phyloP scores from a whole-genome alignment of 2,797 vertebrate species.

The Sebastes hubbsi region DNA sequence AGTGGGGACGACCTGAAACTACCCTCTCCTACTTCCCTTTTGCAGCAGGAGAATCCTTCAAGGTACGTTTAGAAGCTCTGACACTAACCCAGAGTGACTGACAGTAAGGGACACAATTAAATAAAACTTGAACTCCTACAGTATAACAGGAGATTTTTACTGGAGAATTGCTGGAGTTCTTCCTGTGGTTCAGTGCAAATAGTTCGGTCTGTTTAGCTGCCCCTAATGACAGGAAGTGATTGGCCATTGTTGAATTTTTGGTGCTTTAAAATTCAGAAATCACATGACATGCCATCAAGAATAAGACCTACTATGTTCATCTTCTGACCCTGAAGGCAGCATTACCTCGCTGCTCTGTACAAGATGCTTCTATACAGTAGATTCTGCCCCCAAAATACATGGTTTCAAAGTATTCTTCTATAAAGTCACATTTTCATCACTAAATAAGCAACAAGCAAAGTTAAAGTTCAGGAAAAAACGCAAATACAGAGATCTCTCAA shows the following conservation, averaged over 20 bases:
- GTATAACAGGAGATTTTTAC: not conserved
- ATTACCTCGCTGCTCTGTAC: not conserved
- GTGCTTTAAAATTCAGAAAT: not conserved
- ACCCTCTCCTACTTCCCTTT: slow-evolving; percentile 91
- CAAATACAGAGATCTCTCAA: too few species aligned
- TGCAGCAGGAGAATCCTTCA: slow-evolving; percentile 87
- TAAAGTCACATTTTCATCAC: not conserved
- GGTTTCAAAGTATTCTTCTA: not conserved
- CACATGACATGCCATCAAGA: not conserved
- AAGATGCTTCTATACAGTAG: not conserved
- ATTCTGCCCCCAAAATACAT: not conserved
- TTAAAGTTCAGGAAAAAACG: too few species aligned
- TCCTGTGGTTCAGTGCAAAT: too few species aligned
- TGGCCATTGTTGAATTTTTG: not conserved
- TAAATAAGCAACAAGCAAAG: not conserved
- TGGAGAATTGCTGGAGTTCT: not conserved
- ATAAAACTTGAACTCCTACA: not conserved
- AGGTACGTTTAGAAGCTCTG: slow-evolving; percentile 68
- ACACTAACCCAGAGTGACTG: not conserved
- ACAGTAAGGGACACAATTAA: not conserved
- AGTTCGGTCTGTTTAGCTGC: not conserved
- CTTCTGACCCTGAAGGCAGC: not conserved
- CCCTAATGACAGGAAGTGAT: not conserved
- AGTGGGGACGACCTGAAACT: slow-evolving; percentile 89
- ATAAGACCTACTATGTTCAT: not conserved